Evolutionary conservation across 1,140 invertebrate genomes (phyloP).

Genomic region (Meloidogyne chitwoodi): DNA sequence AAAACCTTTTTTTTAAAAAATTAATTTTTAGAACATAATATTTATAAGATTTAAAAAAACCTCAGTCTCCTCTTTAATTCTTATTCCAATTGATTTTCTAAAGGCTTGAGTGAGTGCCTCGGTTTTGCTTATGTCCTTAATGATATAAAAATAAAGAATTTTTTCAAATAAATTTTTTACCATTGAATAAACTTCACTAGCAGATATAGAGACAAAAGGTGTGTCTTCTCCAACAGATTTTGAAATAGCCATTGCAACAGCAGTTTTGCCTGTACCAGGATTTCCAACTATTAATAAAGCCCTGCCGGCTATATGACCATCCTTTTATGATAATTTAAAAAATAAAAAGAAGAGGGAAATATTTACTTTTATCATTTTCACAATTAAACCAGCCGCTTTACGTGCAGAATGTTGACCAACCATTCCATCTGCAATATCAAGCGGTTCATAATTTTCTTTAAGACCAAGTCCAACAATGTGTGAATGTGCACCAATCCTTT

Average conservation of each 20-base stretch:
- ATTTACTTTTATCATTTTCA: conserved; percentile 84
- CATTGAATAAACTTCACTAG: conserved; percentile 90
- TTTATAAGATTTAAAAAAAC: neutral
- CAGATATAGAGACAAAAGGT: conserved; percentile 94
- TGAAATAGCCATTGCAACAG: conserved; percentile 69
- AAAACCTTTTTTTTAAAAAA: conserved; percentile 73
- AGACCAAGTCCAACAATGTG: conserved; percentile 94
- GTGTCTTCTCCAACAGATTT: conserved; percentile 89
- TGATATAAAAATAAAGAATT: neutral
- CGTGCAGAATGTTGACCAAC: conserved; percentile 89
- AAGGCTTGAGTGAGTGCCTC: conserved; percentile 95
- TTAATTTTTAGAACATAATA: neutral
- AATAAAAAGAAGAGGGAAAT: neutral
- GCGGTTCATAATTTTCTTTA: conserved; percentile 84
- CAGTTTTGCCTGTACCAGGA: conserved; percentile 81
- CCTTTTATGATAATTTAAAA: conserved; percentile 62
- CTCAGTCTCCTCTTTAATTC: conserved; percentile 77
- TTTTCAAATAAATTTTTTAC: neutral
- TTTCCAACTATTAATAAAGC: conserved; percentile 91
- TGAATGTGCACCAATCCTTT: conserved; percentile 72
- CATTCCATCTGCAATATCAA: conserved; percentile 90
- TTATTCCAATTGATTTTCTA: conserved; percentile 90
- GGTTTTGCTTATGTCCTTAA: conserved; percentile 92
- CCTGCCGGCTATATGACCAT: conserved; percentile 92
- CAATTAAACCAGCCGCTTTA: conserved; percentile 83